Conservation (phyloP, 2,888 invertebrate genomes). For the Hofmannophila pseudospretella region DNA sequence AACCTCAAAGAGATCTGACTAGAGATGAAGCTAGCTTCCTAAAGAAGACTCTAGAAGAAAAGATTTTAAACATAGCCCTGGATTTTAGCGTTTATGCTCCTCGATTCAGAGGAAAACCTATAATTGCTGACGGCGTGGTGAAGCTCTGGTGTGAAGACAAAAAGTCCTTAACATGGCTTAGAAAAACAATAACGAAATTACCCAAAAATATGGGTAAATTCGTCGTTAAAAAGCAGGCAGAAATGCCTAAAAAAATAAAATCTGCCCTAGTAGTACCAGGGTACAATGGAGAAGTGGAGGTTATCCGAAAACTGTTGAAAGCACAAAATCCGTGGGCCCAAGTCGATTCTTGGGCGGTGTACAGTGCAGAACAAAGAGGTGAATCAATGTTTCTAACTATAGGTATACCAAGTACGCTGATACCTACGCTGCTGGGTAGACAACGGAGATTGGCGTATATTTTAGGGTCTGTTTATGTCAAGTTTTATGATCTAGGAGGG, state of each 20-base stretch:
- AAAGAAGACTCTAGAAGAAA: slow-evolving; percentile 3
- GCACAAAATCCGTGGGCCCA: slow-evolving; percentile 4
- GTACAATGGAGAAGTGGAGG: background rate
- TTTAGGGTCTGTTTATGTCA: slow-evolving; percentile 3
- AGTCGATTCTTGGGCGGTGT: slow-evolving; percentile 2
- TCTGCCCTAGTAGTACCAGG: slow-evolving; percentile 2
- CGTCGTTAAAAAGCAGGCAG: background rate
- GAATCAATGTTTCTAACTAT: slow-evolving; percentile 3
- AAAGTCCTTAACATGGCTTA: slow-evolving; percentile 4
- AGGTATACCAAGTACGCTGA: slow-evolving; percentile 4
- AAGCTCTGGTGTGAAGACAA: slow-evolving; percentile 6
- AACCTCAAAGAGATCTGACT: background rate
- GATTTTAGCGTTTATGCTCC: background rate
- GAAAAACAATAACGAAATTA: background rate
- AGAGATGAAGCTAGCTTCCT: background rate
- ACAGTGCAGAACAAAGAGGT: slow-evolving; percentile 5
- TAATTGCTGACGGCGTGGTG: slow-evolving; percentile 4
- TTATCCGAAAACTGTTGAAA: slow-evolving; percentile 2
- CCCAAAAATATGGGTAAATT: background rate
- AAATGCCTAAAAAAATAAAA: slow-evolving; percentile 4
- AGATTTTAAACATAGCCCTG: background rate
- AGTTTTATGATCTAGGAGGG: background rate
- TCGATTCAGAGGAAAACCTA: slow-evolving; percentile 4
- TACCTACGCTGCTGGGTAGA: slow-evolving; percentile 1
- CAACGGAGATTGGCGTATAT: slow-evolving; percentile 1